Evolutionary conservation across 92 coral and sea anemone genomes (phyloP).

Genomic region (Epizoanthus fatuus): DNA sequence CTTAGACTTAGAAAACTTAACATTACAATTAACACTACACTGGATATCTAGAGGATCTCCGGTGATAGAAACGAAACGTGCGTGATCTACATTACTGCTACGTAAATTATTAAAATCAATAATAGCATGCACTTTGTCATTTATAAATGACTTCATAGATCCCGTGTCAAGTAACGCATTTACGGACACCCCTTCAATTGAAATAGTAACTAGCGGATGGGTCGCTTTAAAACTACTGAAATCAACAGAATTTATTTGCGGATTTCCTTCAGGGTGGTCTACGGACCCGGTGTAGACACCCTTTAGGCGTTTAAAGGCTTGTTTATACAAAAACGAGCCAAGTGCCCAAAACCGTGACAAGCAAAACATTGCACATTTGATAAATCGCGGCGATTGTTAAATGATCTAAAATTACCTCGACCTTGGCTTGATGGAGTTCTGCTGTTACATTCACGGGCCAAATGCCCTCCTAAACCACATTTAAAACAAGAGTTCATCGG

Average conservation of each 20-base stretch:
- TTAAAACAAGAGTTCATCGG: constrained; percentile 9
- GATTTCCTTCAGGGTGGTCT: background rate
- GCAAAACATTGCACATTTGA: background rate
- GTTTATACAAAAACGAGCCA: no score
- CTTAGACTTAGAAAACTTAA: constrained; percentile 8
- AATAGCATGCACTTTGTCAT: constrained; percentile 6
- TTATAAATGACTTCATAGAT: background rate
- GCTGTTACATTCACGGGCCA: background rate
- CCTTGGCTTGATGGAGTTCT: background rate
- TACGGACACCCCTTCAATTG: background rate
- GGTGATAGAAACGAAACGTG: constrained; percentile 30
- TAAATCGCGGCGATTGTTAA: background rate
- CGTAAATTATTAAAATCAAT: constrained; percentile 3
- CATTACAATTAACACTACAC: constrained; percentile 18
- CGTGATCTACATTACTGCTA: background rate
- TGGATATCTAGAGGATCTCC: constrained; percentile 28
- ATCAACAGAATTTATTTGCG: background rate
- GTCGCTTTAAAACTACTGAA: background rate
- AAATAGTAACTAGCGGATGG: background rate
- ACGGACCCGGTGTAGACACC: no score
- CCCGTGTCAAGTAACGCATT: constrained; percentile 5
- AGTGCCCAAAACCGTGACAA: background rate
- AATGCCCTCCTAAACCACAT: constrained; percentile 1
- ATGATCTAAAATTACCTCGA: constrained; percentile 3
- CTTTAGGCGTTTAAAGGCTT: no score